Percentiles rank a stretch among this genome's conserved stretches.
phyloP scores from a whole-genome alignment of 2,888 invertebrate species.

The Melangyna quadrimaculata region DNA sequence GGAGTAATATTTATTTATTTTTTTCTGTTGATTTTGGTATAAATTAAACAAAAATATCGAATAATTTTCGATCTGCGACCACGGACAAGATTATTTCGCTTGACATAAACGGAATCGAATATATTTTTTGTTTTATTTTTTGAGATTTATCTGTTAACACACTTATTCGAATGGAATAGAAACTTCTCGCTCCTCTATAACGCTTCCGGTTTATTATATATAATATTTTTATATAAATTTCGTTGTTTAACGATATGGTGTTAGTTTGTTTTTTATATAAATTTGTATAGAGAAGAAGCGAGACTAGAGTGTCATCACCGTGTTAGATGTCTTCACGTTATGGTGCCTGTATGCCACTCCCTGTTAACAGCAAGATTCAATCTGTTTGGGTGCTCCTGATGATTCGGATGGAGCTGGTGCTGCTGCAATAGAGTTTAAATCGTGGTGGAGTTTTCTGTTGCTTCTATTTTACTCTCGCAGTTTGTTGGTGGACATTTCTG shows the following conservation, averaged over 20 bases:
- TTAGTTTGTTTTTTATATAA: constrained; percentile 9
- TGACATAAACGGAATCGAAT: constrained; percentile 17
- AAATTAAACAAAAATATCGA: constrained; percentile 11
- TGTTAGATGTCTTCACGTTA: constrained; percentile 70
- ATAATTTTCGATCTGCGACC: constrained; percentile 39
- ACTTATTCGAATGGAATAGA: constrained; percentile 35
- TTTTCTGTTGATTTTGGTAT: constrained; percentile 3
- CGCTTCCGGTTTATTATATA: constrained; percentile 5
- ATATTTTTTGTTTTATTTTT: neutral
- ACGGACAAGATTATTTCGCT: constrained; percentile 62
- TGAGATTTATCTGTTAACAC: constrained; percentile 39
- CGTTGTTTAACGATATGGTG: constrained; percentile 44
- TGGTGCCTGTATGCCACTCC: constrained; percentile 72
- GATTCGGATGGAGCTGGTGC: constrained; percentile 61
- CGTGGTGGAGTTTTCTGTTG: constrained; percentile 67
- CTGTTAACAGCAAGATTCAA: constrained; percentile 71
- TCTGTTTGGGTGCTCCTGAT: constrained; percentile 65
- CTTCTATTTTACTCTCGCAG: constrained; percentile 52
- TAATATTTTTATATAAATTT: constrained; percentile 25
- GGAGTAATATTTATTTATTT: constrained; percentile 8
- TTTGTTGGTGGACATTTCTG: constrained; percentile 54
- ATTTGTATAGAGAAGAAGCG: constrained; percentile 42
- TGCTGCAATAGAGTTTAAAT: constrained; percentile 16
- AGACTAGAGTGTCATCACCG: constrained; percentile 69
- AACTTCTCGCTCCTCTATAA: constrained; percentile 14